Evolutionary conservation across 1,140 invertebrate species (phyloP).

Genomic region (Pseudachorutes palmiensis): DNA sequence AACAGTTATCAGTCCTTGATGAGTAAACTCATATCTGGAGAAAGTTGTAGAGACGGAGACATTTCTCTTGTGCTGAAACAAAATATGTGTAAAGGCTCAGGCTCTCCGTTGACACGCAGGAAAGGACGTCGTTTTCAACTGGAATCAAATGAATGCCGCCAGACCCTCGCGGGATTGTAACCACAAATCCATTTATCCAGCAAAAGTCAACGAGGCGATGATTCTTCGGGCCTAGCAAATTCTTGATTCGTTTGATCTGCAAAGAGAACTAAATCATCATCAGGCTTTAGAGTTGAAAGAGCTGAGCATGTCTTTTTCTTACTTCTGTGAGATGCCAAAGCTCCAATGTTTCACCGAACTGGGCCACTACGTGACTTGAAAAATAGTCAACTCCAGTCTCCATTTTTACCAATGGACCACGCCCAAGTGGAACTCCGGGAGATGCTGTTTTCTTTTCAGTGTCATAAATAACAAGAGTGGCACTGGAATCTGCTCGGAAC

Average conservation of each 20-base stretch:
- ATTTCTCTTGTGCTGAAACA: neutral
- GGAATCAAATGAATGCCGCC: conserved; percentile 30
- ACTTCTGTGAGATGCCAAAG: conserved; percentile 30
- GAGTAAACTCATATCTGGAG: neutral
- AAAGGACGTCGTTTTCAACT: conserved; percentile 16
- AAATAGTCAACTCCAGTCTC: neutral
- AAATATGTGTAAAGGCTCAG: conserved; percentile 12
- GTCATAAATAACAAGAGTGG: conserved; percentile 34
- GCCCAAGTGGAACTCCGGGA: conserved; percentile 29
- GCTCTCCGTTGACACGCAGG: neutral
- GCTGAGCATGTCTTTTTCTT: neutral
- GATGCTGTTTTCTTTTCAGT: conserved; percentile 37
- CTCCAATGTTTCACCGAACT: conserved; percentile 30
- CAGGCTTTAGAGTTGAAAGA: neutral
- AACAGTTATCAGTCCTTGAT: conserved; percentile 4
- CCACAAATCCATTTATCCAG: conserved; percentile 24
- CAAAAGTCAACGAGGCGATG: neutral
- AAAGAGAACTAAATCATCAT: neutral
- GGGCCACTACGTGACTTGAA: conserved; percentile 23
- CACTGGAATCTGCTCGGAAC: conserved; percentile 32
- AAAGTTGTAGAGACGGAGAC: neutral
- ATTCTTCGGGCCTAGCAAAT: neutral
- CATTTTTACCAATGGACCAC: conserved; percentile 29
- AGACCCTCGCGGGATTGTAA: conserved; percentile 25
- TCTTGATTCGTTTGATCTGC: neutral